These are phyloP conservation scores for Pantelozetes paolii DNA, from an alignment of 2,888 invertebrate genomes.

Conservation along the genomic window DNA sequence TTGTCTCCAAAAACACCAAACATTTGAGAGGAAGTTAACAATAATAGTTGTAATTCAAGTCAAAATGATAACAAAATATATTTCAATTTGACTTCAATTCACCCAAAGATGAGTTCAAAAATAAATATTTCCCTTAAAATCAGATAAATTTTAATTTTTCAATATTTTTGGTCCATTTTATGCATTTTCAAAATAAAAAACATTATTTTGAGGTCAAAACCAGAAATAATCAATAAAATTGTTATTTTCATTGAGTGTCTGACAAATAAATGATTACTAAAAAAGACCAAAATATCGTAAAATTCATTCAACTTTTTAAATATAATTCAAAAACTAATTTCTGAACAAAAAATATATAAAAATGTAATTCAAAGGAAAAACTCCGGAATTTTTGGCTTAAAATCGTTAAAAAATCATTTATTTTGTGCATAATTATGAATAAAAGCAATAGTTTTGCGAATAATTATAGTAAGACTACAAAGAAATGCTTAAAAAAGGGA, in stretches of 20 bases:
- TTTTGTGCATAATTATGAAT: not conserved
- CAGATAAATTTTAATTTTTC: not conserved
- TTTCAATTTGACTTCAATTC: no score
- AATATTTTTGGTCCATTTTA: not conserved
- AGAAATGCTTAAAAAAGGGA: constrained; percentile 4
- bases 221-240: not conserved
- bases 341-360: no score
- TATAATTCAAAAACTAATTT: no score
- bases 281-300: no score
- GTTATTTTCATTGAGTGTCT: no score
- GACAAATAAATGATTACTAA: no score
- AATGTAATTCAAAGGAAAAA: no score
- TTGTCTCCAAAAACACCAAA: not conserved
- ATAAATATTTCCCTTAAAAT: not conserved
- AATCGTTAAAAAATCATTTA: no score
- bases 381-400: no score
- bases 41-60: not conserved
- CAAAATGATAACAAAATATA: not conserved
- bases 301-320: no score
- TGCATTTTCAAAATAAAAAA: not conserved
- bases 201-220: not conserved
- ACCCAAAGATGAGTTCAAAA: not conserved
- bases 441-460: not conserved
- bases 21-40: not conserved
- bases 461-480: constrained; percentile 19